Evolutionary conservation across 2,797 vertebrate species (phyloP), one percentile per base, ranked within the genome.

Genomic region (Merluccius polli): DNA sequence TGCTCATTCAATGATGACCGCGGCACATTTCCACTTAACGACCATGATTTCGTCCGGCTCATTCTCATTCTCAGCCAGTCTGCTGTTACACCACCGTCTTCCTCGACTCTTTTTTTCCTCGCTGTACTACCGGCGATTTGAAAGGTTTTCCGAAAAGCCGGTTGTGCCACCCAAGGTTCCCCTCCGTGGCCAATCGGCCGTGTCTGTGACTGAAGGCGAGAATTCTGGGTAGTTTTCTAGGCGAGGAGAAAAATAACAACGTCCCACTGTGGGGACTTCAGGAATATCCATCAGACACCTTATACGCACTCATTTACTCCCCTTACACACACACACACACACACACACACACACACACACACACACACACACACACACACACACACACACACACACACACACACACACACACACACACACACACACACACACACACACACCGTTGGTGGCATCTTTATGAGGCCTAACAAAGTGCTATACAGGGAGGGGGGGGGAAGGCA

Each of bases 241-340:
- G 74, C 48, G 59, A 68, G 65, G 79, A 83, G 84, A 70, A 38
- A 15, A 73, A 79, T 79, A 85, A 84, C 71, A 86, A 72, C 73
- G 73, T 29, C 31, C 35, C 0, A 7, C 68, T 81, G 70, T 77
- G 73, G 75, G 77, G 77, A 79, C 59, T 89, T 85, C 82, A 87
- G 89, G 89, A 90, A 90, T 85, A 91, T 88, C 84, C 86, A 90
- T 91, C 87, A n/a, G n/a, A n/a, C n/a, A n/a, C n/a, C n/a, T n/a
- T n/a, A n/a, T n/a, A n/a, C n/a, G n/a, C n/a, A n/a, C n/a, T n/a
- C n/a, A n/a, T n/a, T n/a, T n/a, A n/a, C n/a, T n/a, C n/a, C n/a
- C n/a, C n/a, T n/a, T n/a, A 77, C 73, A 68, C 83, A 82, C 76
- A 79, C 85, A 82, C 87, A 87, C 79, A 81, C 85, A 9, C 48